Evolutionary conservation across 2,113 vertebrate species (phyloP).

Genomic region (Myrmecobius fasciatus): DNA sequence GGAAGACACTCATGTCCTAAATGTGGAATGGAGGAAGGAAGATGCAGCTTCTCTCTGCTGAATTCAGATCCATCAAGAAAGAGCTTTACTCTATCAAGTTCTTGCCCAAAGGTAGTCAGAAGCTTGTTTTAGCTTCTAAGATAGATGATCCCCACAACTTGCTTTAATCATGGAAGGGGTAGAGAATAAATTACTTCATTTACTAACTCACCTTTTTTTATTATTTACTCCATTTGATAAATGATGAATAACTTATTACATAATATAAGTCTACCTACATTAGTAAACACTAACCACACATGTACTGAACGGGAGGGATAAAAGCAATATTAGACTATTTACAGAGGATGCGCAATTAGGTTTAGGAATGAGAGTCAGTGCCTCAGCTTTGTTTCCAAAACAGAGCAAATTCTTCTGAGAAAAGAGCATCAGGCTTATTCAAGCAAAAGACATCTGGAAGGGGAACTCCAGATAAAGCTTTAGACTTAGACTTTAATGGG

Average conservation of each 20-base stretch:
- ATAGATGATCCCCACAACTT: background rate
- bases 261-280: background rate
- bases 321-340: background rate
- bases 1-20: background rate
- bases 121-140: accelerated
- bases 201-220: background rate
- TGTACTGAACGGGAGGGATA: background rate
- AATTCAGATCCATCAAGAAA: background rate
- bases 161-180: background rate
- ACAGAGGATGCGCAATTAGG: background rate
- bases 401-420: background rate
- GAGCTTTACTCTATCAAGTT: conserved; percentile 1
- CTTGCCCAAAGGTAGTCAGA: background rate
- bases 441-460: background rate
- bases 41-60: background rate
- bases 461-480: background rate
- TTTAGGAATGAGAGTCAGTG: background rate
- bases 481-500: background rate
- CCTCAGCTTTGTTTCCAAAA: background rate
- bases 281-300: background rate
- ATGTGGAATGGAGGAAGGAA: background rate
- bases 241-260: background rate
- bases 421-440: background rate
- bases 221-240: background rate
- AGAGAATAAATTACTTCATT: conserved; percentile 14